Base-by-base conservation (phyloP, 2,888 invertebrate species). In the Drosophila suboccidentalis region DNA sequence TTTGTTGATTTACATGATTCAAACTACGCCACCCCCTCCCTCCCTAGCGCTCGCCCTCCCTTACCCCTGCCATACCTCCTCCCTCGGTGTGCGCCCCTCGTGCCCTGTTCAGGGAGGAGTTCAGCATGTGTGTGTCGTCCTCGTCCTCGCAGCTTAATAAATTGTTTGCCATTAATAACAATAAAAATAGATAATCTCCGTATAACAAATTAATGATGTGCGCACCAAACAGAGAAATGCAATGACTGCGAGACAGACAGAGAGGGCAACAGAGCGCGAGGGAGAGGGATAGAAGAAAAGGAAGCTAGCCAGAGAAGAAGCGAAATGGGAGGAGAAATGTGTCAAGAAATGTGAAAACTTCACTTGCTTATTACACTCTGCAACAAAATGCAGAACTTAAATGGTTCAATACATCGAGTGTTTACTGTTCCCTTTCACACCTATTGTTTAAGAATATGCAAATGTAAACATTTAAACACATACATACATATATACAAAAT, bases 121-220 rank as follows among this genome's bases (percentile, higher is more conserved):
- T 63, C 60, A 59, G 67, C 75, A 77, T 85, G 82, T 84, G 79
- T 77, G 79, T 60, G 66, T 82, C 79, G 78, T 86, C 26, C 26
- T 26, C 26, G 26, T 22, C 71, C 71, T 71, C 55, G 75, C 82
- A 79, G 80, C 80, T 82, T 90, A 89, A 91, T 91, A 91, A 91
- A 90, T 91, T 90, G 89, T 88, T 86, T 78, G 80, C 83, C 91
- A 91, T 91, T 91, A 90, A 91, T 91, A 90, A 91, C 87, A 91
- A 91, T 91, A 90, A 91, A 91, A 91, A 89, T 87, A 90, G 90
- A 91, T 91, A 91, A 91, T 91, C 90, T 90, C 78, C 89, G 85
- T 90, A 87, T 82, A 89, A 90, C 91, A 91, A 90, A 89, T 91
- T 91, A 90, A 91, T 90, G 91, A 90, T 88, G 88, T 87, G 78